A percentile compares a stretch with the other conserved stretches of the same genome.
Conservation (phyloP, 2,113 vertebrate species). For the Maccullochella peelii region DNA sequence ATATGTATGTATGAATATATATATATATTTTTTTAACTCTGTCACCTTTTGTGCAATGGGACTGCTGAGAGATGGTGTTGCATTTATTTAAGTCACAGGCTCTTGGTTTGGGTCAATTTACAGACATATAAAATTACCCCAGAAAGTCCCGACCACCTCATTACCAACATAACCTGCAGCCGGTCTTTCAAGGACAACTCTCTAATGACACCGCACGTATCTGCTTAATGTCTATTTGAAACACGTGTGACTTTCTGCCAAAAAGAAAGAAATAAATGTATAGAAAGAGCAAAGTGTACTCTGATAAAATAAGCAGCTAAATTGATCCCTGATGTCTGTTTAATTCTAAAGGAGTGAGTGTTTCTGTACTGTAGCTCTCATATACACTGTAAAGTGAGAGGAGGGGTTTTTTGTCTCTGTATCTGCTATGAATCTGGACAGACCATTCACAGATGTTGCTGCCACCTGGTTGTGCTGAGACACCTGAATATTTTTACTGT, state of each 20-base stretch:
- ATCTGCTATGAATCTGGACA: conserved; percentile 29
- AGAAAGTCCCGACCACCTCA: conserved; percentile 76
- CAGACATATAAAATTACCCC: conserved; percentile 80
- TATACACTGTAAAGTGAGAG: conserved; percentile 14
- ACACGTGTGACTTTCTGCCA: conserved; percentile 62
- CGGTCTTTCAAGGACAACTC: conserved; percentile 82
- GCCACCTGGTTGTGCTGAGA: conserved; percentile 53
- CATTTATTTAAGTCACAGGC: conserved; percentile 72
- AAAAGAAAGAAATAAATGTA: conserved; percentile 48
- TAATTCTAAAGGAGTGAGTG: conserved; percentile 25
- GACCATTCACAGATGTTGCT: conserved; percentile 42
- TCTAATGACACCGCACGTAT: conserved; percentile 73
- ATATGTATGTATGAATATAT: too few species aligned
- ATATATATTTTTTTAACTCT: not conserved
- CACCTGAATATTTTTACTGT: conserved; percentile 48
- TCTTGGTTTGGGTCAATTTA: conserved; percentile 78
- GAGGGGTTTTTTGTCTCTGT: not conserved
- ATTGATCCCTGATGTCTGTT: conserved; percentile 56
- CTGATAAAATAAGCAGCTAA: conserved; percentile 66
- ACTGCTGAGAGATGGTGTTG: conserved; percentile 44
- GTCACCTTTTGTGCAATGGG: conserved; percentile 40
- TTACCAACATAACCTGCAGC: conserved; percentile 83
- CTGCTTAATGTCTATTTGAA: conserved; percentile 75
- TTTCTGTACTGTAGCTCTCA: conserved; percentile 24
- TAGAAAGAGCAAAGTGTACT: conserved; percentile 48